Base-by-base conservation (phyloP, 2,797 vertebrate genomes). In the Moxostoma hubbsi region DNA sequence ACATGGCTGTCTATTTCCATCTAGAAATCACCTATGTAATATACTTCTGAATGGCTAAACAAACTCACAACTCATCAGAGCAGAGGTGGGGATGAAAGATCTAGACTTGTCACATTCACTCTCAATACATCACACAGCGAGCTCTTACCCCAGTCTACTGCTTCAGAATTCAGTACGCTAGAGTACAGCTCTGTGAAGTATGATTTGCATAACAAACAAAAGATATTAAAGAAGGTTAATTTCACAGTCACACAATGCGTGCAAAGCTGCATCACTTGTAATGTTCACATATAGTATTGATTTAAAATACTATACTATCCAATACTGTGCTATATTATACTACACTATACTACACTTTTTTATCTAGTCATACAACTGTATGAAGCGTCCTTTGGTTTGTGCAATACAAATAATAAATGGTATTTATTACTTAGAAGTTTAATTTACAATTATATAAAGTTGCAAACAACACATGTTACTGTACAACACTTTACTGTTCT, bases 141-240 rank as follows among this genome's bases (percentile, higher is more conserved):
- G 86, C 87, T 88, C 93, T 94, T 94, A 95, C 94, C 93, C 89
- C 86, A 90, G 83, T 92, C 88, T 83, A 91, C 90, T 74, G 77
- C 73, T 59, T 91, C 89, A 11, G 88, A 91, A 81, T 90, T 90
- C 86, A 94, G 91, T 89, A 94, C 89, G 82, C 90, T 89, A 85
- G 93, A 92, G 88, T 93, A 93, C 90, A 90, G 88, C 79, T 93
- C 94, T 94, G 92, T 45, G 46, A 64, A 88, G 82, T 57, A 63
- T n/a, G 45, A 11, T 72, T 68, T 68, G 57, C 36, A 69, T 77
- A 78, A 64, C 51, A 74, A 55, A 76, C 62, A 61, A 54, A 15
- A 69, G 16, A 72, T 61, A 57, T 67, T 63, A 83, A 75, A 76
- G 58, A 9, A 70, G 68, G 24, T 43, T 61, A 70, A 45, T 5